Base-by-base conservation (phyloP, 2,797 vertebrate species). In the Poliocrania exsul region DNA sequence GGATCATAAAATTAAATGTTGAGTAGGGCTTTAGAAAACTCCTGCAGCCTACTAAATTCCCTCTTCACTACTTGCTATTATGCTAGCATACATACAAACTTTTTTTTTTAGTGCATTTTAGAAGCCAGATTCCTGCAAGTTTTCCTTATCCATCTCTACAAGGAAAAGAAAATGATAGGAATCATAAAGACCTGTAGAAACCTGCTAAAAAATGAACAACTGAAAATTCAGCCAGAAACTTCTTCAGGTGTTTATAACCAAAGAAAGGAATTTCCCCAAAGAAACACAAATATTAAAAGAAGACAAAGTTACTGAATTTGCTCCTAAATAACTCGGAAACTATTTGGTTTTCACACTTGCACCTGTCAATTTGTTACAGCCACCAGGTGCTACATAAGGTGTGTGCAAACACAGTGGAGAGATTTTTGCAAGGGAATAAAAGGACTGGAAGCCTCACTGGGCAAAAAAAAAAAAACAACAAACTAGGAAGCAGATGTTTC, bases 1-100 rank as follows among this genome's bases (percentile, higher is more conserved):
- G 94, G 95, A 94, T 95, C 92, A 95, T 95, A 94, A 97, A 96
- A 96, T 86, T 91, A 95, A 96, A 94, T 90, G 88, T 96, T 92
- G 94, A 96, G 93, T 90, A 95, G 84, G 74, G 92, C 79, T 95
- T 96, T 93, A 92, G 86, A 96, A 94, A 94, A 95, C 86, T 92
- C 77, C 49, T 93, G 86, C 51, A 96, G 94, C 93, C 88, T 93
- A 77, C 74, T 95, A 89, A 96, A 96, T 95, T 89, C 87, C 86
- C 88, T 83, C 88, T 92, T 85, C 53, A 20, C 77, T 81, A 56
- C 72, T 92, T 90, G 51, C 61, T 84, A 88, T 93, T 87, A 83
- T 62, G 56, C 56, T 61, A 93, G 53, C 37, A 51, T 58, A 81
- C 50, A 96, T 29, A 28, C 25, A 50, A 81, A 46, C 60, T 9